These are phyloP conservation scores for Hemistola chrysoprasaria DNA, from an alignment of 2,888 invertebrate species.

Conservation along the genomic window DNA sequence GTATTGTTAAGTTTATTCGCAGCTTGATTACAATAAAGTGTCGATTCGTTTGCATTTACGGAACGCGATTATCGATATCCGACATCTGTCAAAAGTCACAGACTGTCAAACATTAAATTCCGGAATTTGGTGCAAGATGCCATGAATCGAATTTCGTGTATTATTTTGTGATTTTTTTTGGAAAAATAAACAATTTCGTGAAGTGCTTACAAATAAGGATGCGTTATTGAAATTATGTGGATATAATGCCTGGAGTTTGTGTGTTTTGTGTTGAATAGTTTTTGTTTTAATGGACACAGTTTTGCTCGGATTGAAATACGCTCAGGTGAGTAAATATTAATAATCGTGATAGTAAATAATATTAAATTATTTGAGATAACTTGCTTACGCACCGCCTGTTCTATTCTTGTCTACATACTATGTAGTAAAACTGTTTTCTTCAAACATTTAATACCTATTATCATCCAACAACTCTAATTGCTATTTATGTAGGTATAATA, in stretches of 20 bases:
- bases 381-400: too few species aligned
- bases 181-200: slow-evolving; percentile 43
- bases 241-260: slow-evolving; percentile 68
- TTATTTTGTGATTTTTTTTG: slow-evolving; percentile 42
- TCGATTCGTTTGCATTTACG: slow-evolving; percentile 54
- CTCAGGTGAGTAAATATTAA: slow-evolving; percentile 77
- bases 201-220: slow-evolving; percentile 37
- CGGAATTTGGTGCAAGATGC: slow-evolving; percentile 45
- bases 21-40: slow-evolving; percentile 59
- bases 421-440: too few species aligned
- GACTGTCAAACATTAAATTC: slow-evolving; percentile 41
- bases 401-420: too few species aligned
- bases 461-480: too few species aligned
- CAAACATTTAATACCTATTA: too few species aligned
- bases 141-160: slow-evolving; percentile 50
- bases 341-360: too few species aligned
- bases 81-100: slow-evolving; percentile 58
- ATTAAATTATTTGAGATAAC: too few species aligned
- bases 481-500: too few species aligned
- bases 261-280: slow-evolving; percentile 61
- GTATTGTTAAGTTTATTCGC: slow-evolving; percentile 56
- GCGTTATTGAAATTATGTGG: slow-evolving; percentile 50
- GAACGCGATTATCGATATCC: slow-evolving; percentile 55
- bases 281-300: slow-evolving; percentile 50
- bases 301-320: slow-evolving; percentile 66